Evolutionary conservation across 2,797 vertebrate species (phyloP).

Genomic region (Tokudaia muenninki): DNA sequence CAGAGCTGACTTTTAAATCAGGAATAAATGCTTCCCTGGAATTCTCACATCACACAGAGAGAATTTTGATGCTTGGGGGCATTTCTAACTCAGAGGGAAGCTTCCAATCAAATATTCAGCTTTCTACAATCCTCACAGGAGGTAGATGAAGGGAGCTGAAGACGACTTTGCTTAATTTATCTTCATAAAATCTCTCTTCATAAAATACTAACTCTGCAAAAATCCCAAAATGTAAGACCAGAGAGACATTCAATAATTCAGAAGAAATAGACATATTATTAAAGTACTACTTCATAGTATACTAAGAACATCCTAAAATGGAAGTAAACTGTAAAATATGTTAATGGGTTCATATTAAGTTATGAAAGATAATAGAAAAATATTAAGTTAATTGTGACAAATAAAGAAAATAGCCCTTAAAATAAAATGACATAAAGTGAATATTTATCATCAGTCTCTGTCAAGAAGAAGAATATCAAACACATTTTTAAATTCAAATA

Average conservation of each 20-base stretch:
- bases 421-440: neutral
- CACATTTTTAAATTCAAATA: neutral
- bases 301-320: neutral
- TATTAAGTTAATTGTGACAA: neutral
- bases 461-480: neutral
- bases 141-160: neutral
- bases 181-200: neutral
- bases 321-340: neutral
- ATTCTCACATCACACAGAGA: no score
- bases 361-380: neutral
- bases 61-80: neutral
- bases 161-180: neutral
- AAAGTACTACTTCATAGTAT: neutral
- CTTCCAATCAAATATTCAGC: neutral
- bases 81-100: neutral
- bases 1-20: neutral
- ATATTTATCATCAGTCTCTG: neutral
- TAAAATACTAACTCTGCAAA: neutral
- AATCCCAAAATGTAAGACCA: neutral
- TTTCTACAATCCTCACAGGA: neutral
- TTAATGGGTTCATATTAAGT: neutral
- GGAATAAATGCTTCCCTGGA: neutral
- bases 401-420: neutral
- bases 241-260: neutral
- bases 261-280: neutral